Conservation (phyloP, 2,888 invertebrate species). For the Mesorhabditis sp. region DNA sequence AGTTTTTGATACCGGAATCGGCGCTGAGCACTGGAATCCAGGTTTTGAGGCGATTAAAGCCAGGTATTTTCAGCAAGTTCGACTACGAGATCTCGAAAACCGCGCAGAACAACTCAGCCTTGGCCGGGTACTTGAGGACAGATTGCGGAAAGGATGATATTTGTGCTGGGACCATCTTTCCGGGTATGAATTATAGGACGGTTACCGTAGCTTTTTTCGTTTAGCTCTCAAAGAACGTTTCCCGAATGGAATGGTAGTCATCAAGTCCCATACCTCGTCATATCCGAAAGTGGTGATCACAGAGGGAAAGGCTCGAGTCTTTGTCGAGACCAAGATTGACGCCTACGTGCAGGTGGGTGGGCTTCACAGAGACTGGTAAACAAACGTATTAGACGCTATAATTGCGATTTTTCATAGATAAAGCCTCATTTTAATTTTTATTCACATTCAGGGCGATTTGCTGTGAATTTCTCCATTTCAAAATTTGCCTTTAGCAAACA, state of each 20-base stretch:
- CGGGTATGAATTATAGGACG: slow-evolving; percentile 20
- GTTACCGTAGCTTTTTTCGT: not conserved
- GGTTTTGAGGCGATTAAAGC: not conserved
- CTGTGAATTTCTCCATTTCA: too few species aligned
- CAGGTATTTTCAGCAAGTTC: slow-evolving; percentile 39
- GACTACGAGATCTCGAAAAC: slow-evolving; percentile 54
- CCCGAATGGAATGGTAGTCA: slow-evolving; percentile 53
- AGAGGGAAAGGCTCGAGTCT: slow-evolving; percentile 47
- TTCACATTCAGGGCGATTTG: not conserved
- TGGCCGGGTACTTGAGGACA: slow-evolving; percentile 53
- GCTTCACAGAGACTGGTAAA: not conserved
- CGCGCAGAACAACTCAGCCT: slow-evolving; percentile 49
- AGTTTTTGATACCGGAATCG: not conserved
- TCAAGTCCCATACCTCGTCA: slow-evolving; percentile 51
- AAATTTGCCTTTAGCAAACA: slow-evolving; percentile 41
- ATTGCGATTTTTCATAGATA: not conserved
- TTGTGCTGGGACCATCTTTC: slow-evolving; percentile 56
- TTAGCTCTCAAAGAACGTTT: slow-evolving; percentile 46
- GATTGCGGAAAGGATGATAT: slow-evolving; percentile 53
- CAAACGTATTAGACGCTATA: not conserved
- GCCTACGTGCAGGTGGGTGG: slow-evolving; percentile 51
- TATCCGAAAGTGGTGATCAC: slow-evolving; percentile 49
- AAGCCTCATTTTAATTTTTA: not conserved
- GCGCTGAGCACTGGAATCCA: not conserved
- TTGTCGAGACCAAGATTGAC: slow-evolving; percentile 53